Evolutionary conservation across 2,888 invertebrate species (phyloP).

Genomic region (Perizoma flavofasciatum): DNA sequence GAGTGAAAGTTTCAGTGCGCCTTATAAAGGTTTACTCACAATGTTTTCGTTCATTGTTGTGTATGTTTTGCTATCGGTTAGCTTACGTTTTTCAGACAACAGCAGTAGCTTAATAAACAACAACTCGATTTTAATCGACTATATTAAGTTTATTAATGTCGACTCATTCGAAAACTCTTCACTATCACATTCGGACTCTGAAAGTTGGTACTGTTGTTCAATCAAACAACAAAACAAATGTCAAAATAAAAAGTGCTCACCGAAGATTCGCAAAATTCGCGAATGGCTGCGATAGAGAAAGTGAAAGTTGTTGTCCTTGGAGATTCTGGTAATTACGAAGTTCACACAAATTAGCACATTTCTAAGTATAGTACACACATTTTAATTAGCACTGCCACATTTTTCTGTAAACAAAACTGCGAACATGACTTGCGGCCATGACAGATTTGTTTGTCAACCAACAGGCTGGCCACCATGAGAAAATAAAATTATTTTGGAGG

Average conservation of each 20-base stretch:
- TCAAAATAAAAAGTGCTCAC: constrained; percentile 66
- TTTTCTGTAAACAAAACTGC: constrained; percentile 38
- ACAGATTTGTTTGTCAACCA: constrained; percentile 54
- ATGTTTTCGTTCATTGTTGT: too few species aligned
- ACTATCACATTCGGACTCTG: constrained; percentile 2
- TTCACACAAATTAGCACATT: constrained; percentile 49
- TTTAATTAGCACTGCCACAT: constrained; percentile 2
- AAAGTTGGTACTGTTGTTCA: constrained; percentile 38
- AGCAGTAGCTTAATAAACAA: too few species aligned
- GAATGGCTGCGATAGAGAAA: constrained; percentile 93
- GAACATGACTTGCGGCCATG: constrained; percentile 68
- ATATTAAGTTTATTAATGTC: too few species aligned
- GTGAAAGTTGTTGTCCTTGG: constrained; percentile 96
- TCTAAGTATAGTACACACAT: background rate
- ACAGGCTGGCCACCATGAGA: constrained; percentile 51
- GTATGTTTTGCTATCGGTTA: too few species aligned
- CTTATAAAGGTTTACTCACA: too few species aligned
- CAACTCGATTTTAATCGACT: too few species aligned
- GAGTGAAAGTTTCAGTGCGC: too few species aligned
- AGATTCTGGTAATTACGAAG: constrained; percentile 89
- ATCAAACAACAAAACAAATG: constrained; percentile 36
- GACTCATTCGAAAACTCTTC: background rate
- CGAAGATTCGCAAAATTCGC: constrained; percentile 47
- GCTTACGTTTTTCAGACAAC: too few species aligned
- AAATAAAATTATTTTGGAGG: constrained; percentile 46